Percentiles rank a stretch among this genome's conserved stretches.
phyloP scores from a whole-genome alignment of 2,888 invertebrate genomes.

The Blastobasis lacticolella region DNA sequence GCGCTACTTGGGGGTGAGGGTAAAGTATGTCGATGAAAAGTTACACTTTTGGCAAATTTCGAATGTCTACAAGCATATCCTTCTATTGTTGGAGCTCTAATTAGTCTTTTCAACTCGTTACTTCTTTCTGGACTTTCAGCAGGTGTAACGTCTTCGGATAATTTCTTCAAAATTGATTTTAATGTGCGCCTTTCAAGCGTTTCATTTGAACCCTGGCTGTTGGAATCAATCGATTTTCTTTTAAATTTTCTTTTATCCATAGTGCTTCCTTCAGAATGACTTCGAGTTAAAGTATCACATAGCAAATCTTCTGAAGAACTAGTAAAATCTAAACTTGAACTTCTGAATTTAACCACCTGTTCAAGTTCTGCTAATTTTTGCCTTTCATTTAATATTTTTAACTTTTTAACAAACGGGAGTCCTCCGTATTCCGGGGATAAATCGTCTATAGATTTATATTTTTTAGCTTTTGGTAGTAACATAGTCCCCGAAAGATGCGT shows the following conservation, averaged over 20 bases:
- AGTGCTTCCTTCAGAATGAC: slow-evolving; percentile 87
- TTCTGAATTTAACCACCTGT: slow-evolving; percentile 82
- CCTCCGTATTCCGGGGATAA: slow-evolving; percentile 90
- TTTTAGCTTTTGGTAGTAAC: slow-evolving; percentile 70
- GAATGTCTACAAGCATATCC: slow-evolving; percentile 92
- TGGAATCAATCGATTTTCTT: slow-evolving; percentile 56
- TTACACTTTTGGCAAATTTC: slow-evolving; percentile 91
- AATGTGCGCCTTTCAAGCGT: slow-evolving; percentile 86
- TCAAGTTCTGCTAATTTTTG: slow-evolving; percentile 90
- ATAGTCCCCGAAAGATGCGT: slow-evolving; percentile 29
- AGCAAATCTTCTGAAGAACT: slow-evolving; percentile 75
- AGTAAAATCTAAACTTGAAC: slow-evolving; percentile 85
- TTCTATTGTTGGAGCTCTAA: slow-evolving; percentile 88
- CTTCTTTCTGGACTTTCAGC: slow-evolving; percentile 60
- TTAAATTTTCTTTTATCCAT: slow-evolving; percentile 76
- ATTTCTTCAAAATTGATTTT: slow-evolving; percentile 88
- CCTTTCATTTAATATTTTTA: slow-evolving; percentile 90
- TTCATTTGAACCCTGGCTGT: slow-evolving; percentile 79
- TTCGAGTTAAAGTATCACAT: slow-evolving; percentile 78
- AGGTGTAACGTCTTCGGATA: slow-evolving; percentile 80
- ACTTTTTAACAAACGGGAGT: slow-evolving; percentile 89
- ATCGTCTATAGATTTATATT: slow-evolving; percentile 89
- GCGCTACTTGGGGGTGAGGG: slow-evolving; percentile 83
- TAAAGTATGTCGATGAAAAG: slow-evolving; percentile 88
- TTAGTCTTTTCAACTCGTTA: slow-evolving; percentile 79